Base-by-base conservation (phyloP, 2,797 vertebrate genomes). In the Leptodactylus fallax region DNA sequence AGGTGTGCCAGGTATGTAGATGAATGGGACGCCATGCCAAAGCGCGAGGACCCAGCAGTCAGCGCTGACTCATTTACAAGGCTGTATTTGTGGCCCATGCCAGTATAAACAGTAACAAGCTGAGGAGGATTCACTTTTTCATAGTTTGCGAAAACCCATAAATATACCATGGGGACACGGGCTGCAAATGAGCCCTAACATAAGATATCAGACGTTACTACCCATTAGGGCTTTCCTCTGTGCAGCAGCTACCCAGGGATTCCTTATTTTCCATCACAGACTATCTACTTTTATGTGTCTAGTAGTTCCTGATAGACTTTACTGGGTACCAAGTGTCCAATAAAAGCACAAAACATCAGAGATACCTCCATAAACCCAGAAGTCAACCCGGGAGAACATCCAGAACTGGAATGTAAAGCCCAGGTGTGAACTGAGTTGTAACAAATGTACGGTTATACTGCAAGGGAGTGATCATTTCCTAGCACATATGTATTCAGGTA, bases 1-100 rank as follows among this genome's bases (percentile, higher is more conserved):
- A 74, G 17, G 71, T 47, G 45, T n/a, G 71, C 71, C 71, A 74
- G 71, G 67, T 49, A 74, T n/a, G 45, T 51, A 49, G 45, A 49
- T 49, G 45, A 11, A 74, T 51, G 14, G 45, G 19, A 49, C 21
- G n/a, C 21, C 2, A 49, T 49, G 71, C 45, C 45, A 74, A 49
- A 19, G n/a, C 9, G 16, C 3, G 71, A 45, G 36, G 69, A 47
- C 45, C n/a, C 3, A 51, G 67, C 27, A 71, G 25, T 0, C 2
- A 71, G 8, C 25, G 12, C 27, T 11, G 25, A 36, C 27, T 49
- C 36, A 19, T 72, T 47, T 49, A 49, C 45, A 49, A 47, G 69
- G 27, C 14, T 7, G 65, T 6, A 69, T 14, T 23, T 36, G 25
- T 27, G 67, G 67, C 8, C 67, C 27, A 8, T 11, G 27, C 14